A percentile compares a stretch with the other conserved stretches of the same genome.
Evolutionary conservation across 2,113 vertebrate species (phyloP).

Genomic region (Anser brachyrhynchus): DNA sequence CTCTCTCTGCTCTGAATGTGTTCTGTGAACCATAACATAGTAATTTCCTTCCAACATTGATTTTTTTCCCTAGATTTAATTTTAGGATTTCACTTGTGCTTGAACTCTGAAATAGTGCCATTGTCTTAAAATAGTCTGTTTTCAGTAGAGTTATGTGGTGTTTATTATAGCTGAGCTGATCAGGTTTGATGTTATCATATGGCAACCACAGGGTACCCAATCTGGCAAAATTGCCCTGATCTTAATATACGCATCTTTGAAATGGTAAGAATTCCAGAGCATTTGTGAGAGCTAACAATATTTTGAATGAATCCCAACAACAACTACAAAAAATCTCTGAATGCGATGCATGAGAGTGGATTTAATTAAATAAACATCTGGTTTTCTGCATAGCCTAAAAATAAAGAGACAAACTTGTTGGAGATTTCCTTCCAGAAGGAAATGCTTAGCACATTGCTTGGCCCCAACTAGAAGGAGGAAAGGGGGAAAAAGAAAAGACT

Average conservation of each 20-base stretch:
- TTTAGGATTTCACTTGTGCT: neutral
- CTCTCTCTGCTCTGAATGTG: neutral
- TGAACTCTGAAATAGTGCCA: neutral
- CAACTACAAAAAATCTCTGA: conserved; percentile 5
- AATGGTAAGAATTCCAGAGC: neutral
- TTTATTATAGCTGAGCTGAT: neutral
- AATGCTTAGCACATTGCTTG: conserved; percentile 83
- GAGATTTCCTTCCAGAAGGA: conserved; percentile 80
- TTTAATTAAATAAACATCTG: conserved; percentile 84
- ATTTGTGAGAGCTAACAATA: neutral
- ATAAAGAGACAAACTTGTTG: conserved; percentile 68
- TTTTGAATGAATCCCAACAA: conserved; percentile 39
- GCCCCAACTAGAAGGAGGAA: conserved; percentile 51
- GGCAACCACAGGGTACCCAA: neutral
- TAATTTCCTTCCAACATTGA: neutral
- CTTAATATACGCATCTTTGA: neutral
- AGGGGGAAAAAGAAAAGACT: conserved; percentile 44
- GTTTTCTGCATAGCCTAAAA: conserved; percentile 60
- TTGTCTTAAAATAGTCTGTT: neutral
- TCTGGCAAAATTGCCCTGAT: neutral
- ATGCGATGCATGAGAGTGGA: conserved; percentile 43
- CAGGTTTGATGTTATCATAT: neutral
- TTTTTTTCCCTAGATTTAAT: neutral
- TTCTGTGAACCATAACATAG: neutral
- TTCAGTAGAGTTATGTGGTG: neutral